A percentile compares a stretch with the other conserved stretches of the same genome.
Conservation (phyloP, 2,113 vertebrate species). For the Anser brachyrhynchus region DNA sequence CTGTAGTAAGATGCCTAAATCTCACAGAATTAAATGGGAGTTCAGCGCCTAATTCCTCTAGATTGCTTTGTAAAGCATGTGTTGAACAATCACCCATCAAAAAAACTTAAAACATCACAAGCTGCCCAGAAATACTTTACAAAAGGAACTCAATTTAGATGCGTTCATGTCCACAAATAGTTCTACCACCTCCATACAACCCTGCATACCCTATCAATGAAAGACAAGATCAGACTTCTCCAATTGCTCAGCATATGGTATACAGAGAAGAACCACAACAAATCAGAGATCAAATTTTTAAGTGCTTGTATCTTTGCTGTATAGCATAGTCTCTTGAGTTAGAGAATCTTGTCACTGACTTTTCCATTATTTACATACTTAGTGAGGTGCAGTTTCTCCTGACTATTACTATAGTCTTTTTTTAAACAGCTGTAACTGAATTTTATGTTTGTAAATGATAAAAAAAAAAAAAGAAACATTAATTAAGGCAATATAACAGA, state of each 20-base stretch:
- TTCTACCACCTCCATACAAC: neutral
- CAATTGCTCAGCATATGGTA: neutral
- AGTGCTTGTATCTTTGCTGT: neutral
- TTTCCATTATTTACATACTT: conserved; percentile 5
- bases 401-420: too few species aligned
- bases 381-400: neutral
- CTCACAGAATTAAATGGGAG: neutral
- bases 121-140: neutral
- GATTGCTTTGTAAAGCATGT: neutral
- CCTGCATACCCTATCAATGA: neutral
- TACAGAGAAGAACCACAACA: neutral
- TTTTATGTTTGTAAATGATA: neutral
- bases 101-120: neutral
- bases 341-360: neutral
- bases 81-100: neutral
- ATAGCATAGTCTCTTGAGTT: neutral
- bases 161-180: neutral
- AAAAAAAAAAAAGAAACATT: neutral
- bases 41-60: neutral
- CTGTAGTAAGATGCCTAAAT: neutral
- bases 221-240: neutral
- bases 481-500: neutral
- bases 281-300: neutral
- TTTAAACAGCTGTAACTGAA: neutral
- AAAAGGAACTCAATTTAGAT: neutral